Conservation (phyloP, 2,797 vertebrate species). For the Sebastiscus albofasciatus region DNA sequence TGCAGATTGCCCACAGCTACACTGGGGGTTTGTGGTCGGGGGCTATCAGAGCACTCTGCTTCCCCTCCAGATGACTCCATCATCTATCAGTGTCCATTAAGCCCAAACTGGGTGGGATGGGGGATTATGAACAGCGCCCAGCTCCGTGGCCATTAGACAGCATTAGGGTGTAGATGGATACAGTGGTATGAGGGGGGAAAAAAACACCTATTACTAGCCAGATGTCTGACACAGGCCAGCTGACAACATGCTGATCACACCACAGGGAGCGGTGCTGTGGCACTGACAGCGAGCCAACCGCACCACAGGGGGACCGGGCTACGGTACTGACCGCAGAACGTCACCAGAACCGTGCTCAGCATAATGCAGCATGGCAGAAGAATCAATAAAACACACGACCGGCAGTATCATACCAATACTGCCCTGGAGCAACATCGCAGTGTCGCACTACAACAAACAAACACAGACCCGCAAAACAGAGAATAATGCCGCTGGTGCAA, state of each 20-base stretch:
- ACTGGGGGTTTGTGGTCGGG: slow-evolving; percentile 66
- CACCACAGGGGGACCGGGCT: slow-evolving; percentile 71
- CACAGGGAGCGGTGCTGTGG: slow-evolving; percentile 61
- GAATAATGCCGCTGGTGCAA: background rate
- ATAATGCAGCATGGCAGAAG: slow-evolving; percentile 78
- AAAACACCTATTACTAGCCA: slow-evolving; percentile 25
- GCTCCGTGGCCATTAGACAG: slow-evolving; percentile 66
- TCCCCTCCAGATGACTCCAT: slow-evolving; percentile 73
- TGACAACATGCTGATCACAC: slow-evolving; percentile 73
- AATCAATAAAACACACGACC: slow-evolving; percentile 77
- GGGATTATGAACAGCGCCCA: slow-evolving; percentile 65
- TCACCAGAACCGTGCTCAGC: slow-evolving; percentile 79
- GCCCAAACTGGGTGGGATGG: slow-evolving; percentile 63
- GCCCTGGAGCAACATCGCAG: slow-evolving; percentile 1
- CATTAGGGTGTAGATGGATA: slow-evolving; percentile 61
- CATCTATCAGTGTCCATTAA: slow-evolving; percentile 82
- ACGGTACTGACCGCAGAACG: slow-evolving; percentile 80
- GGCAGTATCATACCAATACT: slow-evolving; percentile 17
- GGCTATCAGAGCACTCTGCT: slow-evolving; percentile 72
- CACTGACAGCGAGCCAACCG: slow-evolving; percentile 64
- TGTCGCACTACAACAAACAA: slow-evolving; percentile 5
- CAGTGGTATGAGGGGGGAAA: slow-evolving; percentile 11
- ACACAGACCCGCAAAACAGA: background rate
- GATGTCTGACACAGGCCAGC: slow-evolving; percentile 58
- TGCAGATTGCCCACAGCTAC: slow-evolving; percentile 64